These are phyloP conservation scores for Erythrolamprus reginae DNA, from an alignment of 2,113 vertebrate genomes.

Conservation along the genomic window DNA sequence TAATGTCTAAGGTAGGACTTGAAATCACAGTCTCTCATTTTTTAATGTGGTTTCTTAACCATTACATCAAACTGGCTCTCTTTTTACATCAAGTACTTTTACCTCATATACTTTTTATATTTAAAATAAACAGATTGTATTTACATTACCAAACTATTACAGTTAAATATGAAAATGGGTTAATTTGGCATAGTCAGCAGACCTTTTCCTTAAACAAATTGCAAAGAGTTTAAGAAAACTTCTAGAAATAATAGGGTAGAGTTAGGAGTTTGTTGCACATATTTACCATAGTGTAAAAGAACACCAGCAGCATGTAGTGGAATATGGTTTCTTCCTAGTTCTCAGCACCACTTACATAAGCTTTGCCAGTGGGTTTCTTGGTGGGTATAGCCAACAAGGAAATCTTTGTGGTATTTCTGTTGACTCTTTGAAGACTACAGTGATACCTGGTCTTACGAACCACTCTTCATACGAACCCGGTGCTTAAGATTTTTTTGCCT, in stretches of 20 bases:
- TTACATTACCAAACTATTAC: background rate
- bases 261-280: too few relatives aligned
- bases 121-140: too few relatives aligned
- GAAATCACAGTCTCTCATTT: background rate
- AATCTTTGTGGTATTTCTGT: background rate
- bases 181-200: background rate
- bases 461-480: too few relatives aligned
- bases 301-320: background rate
- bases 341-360: background rate
- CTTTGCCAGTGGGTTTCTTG: background rate
- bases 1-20: background rate
- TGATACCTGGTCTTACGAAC: too few relatives aligned
- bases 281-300: background rate
- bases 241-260: background rate
- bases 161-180: background rate
- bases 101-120: background rate
- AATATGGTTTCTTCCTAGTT: background rate
- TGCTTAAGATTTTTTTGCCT: too few relatives aligned
- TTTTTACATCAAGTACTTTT: background rate
- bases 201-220: background rate
- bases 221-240: background rate
- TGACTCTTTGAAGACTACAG: background rate
- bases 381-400: background rate
- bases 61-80: background rate
- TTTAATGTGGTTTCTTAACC: background rate